These are phyloP conservation scores for Hydrozoanthus tunicans DNA, from an alignment of 64 coral and sea anemone genomes.

Conservation along the genomic window DNA sequence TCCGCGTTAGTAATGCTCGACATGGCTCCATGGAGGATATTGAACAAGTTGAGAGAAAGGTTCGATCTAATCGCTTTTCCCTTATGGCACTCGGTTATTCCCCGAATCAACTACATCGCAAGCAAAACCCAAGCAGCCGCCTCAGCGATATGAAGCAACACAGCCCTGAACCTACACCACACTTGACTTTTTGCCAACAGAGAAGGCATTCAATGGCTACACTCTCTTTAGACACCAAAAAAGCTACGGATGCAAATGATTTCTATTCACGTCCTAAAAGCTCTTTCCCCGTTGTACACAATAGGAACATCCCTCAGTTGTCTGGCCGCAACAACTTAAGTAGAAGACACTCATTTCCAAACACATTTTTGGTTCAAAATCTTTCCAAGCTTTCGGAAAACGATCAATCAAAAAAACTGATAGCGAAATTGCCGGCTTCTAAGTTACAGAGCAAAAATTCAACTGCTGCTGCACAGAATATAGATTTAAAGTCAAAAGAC, in stretches of 20 bases:
- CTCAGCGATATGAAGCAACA: background rate
- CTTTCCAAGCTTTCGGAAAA: constrained; percentile 11
- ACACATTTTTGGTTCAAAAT: background rate
- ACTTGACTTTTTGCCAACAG: background rate
- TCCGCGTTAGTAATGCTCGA: background rate
- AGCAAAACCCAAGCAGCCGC: background rate
- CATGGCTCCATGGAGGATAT: background rate
- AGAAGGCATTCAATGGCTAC: background rate
- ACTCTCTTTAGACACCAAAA: background rate
- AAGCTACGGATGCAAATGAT: background rate
- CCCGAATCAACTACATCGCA: constrained; percentile 12
- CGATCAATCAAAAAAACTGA: constrained; percentile 4
- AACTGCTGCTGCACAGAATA: too few relatives aligned
- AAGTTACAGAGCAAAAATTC: background rate
- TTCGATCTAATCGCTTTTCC: background rate
- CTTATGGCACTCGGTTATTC: constrained; percentile 8
- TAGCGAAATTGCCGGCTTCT: constrained; percentile 9
- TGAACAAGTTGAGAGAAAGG: background rate
- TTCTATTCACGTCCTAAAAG: background rate
- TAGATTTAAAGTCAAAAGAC: too few relatives aligned
- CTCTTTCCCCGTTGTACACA: background rate
- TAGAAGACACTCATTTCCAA: constrained; percentile 15
- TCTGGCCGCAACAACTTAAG: too few relatives aligned
- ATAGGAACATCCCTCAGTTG: background rate
- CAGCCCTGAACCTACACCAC: background rate